Evolutionary conservation across 2,113 vertebrate species (phyloP).

Genomic region (Gymnorhina tibicen): DNA sequence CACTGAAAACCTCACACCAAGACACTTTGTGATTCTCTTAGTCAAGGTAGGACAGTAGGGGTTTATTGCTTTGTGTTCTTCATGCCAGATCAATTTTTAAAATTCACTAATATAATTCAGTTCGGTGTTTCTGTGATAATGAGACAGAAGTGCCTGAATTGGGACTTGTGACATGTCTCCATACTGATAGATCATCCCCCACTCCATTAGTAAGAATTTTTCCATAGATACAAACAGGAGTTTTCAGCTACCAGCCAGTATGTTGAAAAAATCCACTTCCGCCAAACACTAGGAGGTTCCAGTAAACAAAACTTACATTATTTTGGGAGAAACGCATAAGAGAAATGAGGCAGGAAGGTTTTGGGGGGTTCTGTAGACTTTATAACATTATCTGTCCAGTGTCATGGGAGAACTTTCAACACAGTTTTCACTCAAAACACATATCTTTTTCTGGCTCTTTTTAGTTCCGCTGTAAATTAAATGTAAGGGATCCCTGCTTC

Average conservation of each 20-base stretch:
- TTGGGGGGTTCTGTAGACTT: accelerated
- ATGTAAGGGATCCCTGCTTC: not conserved
- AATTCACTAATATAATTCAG: not conserved
- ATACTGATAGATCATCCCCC: not conserved
- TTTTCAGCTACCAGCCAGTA: not conserved
- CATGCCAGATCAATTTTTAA: not conserved
- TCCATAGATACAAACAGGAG: not conserved
- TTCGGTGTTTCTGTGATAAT: not conserved
- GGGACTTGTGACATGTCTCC: not conserved
- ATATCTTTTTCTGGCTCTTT: not conserved
- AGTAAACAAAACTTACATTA: not conserved
- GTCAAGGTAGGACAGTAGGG: not conserved
- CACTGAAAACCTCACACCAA: not conserved
- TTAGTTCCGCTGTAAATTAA: not conserved
- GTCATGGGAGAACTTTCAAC: not conserved
- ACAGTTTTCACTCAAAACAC: not conserved
- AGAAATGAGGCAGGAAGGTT: not conserved
- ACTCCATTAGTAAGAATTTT: not conserved
- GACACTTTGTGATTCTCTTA: not conserved
- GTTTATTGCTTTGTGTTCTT: not conserved
- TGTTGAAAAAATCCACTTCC: not conserved
- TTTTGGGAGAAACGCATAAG: accelerated
- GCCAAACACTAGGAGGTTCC: not conserved
- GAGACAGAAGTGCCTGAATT: not conserved
- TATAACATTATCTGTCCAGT: not conserved